Base-by-base conservation (phyloP, 2,113 vertebrate species). In the Scophthalmus maximus region DNA sequence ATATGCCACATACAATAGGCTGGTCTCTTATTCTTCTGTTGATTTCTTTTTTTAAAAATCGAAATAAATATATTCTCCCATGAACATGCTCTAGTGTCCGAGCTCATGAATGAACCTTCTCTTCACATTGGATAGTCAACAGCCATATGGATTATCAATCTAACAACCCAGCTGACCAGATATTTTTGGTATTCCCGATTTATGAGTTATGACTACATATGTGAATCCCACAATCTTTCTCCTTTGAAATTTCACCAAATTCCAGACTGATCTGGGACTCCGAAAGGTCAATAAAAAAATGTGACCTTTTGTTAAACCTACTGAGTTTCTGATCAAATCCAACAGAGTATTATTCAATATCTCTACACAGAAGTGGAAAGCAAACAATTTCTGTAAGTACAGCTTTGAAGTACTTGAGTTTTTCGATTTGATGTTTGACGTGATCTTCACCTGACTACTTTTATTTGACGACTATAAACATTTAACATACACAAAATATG, bases 51-150 rank as follows among this genome's bases (percentile, higher is more conserved):
- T n/a, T n/a, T n/a, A n/a, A n/a, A n/a, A n/a, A 80, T 81, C 60
- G 23, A 72, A 93, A 92, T 92, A 91, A 91, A 93, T 78, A 74
- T 86, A 86, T 84, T 87, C 75, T 86, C 60, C 75, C 49, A 80
- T 79, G 63, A 87, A 51, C 8, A 4, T 38, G 17, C 63, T 64
- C 34, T 68, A 47, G 38, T 79, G 40, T 34, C 10, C 23, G 46
- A 38, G 22, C 25, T 58, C 25, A 36, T 64, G 14, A 44, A 53
- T 68, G 10, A 57, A 38, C 12, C 8, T 36, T 68, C 72, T 40
- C 27, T 49, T 44, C 17, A 30, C 15, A 58, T 14, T 8, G 38
- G 51, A 63, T 49, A 15, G 50, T 6, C 2, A n/a, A 36, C 73
- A 49, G 42, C 51, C 25, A 42, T 17, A 7, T 4, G 42, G 47